A percentile compares a stretch with the other conserved stretches of the same genome.
phyloP scores from a whole-genome alignment of 64 coral and sea anemone species.

The Pocillopora damicornis region DNA sequence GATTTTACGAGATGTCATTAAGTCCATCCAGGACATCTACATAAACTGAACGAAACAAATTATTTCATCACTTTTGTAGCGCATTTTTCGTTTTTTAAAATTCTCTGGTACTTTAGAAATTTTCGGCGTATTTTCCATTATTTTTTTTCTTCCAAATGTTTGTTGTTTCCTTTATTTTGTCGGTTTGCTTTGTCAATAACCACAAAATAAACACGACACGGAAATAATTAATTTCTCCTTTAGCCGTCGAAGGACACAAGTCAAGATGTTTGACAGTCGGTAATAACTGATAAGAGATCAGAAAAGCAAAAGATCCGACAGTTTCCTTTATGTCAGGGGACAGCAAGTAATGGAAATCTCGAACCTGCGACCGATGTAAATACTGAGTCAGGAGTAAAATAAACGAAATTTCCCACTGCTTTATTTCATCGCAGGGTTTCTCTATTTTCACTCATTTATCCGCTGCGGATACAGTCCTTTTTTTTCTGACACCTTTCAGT shows the following conservation, averaged over 20 bases:
- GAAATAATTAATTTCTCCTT: neutral
- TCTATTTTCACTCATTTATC: too few species aligned
- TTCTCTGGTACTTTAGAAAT: neutral
- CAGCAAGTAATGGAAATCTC: neutral
- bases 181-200: neutral
- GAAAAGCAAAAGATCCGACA: neutral
- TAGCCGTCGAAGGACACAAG: neutral
- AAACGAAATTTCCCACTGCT: too few species aligned
- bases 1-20: neutral
- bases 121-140: neutral
- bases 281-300: neutral
- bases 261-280: neutral
- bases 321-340: neutral
- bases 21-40: neutral
- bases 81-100: too few species aligned
- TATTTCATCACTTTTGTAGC: too few species aligned
- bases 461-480: too few species aligned
- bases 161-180: neutral
- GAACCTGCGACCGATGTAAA: too few species aligned
- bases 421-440: too few species aligned
- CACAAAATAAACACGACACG: neutral
- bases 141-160: neutral
- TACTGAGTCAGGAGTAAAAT: too few species aligned
- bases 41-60: too few species aligned
- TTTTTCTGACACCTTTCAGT: too few species aligned